Percentiles rank a stretch among this genome's conserved stretches.
Conservation (phyloP, 2,113 vertebrate species). For the Amazona guildingii region DNA sequence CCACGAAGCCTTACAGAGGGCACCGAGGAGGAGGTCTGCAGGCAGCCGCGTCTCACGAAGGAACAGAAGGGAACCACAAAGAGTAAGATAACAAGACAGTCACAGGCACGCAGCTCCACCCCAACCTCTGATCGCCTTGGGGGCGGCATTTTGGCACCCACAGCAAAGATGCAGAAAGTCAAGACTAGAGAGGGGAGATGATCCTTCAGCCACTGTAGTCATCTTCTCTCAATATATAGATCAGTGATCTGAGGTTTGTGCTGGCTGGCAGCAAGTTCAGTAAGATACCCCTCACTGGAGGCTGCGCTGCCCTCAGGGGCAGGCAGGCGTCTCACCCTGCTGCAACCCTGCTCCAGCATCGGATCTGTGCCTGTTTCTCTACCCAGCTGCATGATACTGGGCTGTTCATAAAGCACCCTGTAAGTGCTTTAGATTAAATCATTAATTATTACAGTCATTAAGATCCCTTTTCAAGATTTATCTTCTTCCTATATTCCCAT, state of each 20-base stretch:
- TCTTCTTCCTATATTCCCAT: background rate
- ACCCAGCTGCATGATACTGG: rapidly evolving
- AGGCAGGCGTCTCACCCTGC: background rate
- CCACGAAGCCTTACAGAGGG: background rate
- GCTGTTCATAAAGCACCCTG: background rate
- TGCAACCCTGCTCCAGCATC: background rate
- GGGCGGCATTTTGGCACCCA: background rate
- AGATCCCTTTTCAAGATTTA: background rate
- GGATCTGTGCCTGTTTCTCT: background rate
- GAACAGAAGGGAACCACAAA: background rate
- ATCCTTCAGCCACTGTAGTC: background rate
- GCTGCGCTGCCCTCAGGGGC: rapidly evolving
- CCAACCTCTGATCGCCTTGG: background rate
- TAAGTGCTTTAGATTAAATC: background rate
- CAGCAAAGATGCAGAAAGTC: background rate
- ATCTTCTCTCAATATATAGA: background rate
- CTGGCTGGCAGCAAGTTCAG: background rate
- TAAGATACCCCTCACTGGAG: background rate
- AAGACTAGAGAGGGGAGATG: background rate
- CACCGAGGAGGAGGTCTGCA: background rate
- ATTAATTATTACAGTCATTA: background rate
- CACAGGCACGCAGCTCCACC: background rate
- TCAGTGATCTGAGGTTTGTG: background rate
- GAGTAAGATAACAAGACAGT: background rate
- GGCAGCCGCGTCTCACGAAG: background rate